phyloP scores from a whole-genome alignment of 1,140 invertebrate genomes.

The Drosophila gunungcola region DNA sequence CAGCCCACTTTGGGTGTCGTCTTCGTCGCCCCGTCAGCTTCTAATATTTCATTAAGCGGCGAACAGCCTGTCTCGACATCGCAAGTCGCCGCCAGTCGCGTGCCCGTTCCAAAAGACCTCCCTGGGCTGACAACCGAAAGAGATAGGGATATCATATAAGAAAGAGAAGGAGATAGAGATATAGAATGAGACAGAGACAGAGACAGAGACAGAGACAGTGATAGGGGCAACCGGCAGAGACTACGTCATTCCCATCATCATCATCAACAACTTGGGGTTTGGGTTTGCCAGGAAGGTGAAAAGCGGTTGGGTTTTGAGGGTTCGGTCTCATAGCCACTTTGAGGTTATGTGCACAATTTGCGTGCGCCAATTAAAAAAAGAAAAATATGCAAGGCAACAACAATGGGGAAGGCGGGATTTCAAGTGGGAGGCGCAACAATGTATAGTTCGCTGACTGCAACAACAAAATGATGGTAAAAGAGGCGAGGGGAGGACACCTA shows the following conservation, averaged over 20 bases:
- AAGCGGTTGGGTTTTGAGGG: conserved; percentile 21
- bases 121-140: conserved; percentile 8
- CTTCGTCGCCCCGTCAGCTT: conserved; percentile 68
- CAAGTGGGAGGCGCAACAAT: conserved; percentile 52
- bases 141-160: not conserved
- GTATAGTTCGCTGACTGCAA: conserved; percentile 66
- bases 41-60: conserved; percentile 76
- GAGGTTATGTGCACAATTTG: conserved; percentile 79
- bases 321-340: conserved; percentile 53
- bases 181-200: not conserved
- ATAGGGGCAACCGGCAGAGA: conserved; percentile 15
- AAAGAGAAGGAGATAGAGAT: not conserved
- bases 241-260: conserved; percentile 48
- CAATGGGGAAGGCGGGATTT: not conserved
- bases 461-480: conserved; percentile 35
- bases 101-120: conserved; percentile 59
- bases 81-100: conserved; percentile 62
- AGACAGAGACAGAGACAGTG: conserved; percentile 14
- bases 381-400: conserved; percentile 31
- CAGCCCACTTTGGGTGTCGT: conserved; percentile 50
- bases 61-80: conserved; percentile 34
- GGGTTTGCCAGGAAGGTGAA: conserved; percentile 5
- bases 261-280: conserved; percentile 25
- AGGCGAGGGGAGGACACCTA: not conserved
- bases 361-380: conserved; percentile 75